Evolutionary conservation across 2,888 invertebrate species (phyloP).

Genomic region (Aquatica leii): DNA sequence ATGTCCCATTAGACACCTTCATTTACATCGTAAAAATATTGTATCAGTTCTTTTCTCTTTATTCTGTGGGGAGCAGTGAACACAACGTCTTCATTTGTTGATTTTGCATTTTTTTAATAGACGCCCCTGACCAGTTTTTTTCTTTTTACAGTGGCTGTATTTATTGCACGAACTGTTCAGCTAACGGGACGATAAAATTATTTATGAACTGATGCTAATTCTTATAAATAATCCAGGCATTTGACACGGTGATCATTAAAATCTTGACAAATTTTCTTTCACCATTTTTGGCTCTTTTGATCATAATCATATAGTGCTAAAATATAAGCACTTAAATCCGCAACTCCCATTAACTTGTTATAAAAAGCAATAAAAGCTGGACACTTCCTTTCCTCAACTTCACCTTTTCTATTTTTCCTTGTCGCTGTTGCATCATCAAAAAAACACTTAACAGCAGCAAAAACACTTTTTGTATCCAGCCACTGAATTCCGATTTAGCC

Average conservation of each 20-base stretch:
- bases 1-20: not conserved
- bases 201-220: not conserved
- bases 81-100: not conserved
- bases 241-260: not conserved
- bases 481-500: not conserved
- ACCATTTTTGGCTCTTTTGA: not conserved
- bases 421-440: not conserved
- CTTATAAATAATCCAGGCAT: not conserved
- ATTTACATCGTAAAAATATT: not conserved
- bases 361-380: not conserved
- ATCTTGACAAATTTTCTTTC: not conserved
- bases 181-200: not conserved
- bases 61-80: not conserved
- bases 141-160: not conserved
- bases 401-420: not conserved
- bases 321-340: not conserved
- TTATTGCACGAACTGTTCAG: not conserved
- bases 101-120: not conserved
- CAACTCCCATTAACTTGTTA: not conserved
- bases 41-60: not conserved
- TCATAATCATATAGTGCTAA: not conserved
- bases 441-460: not conserved
- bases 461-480: not conserved
- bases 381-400: not conserved
- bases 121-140: not conserved